Base-by-base conservation (phyloP, 1,140 invertebrate species). In the Drosophila auraria region DNA sequence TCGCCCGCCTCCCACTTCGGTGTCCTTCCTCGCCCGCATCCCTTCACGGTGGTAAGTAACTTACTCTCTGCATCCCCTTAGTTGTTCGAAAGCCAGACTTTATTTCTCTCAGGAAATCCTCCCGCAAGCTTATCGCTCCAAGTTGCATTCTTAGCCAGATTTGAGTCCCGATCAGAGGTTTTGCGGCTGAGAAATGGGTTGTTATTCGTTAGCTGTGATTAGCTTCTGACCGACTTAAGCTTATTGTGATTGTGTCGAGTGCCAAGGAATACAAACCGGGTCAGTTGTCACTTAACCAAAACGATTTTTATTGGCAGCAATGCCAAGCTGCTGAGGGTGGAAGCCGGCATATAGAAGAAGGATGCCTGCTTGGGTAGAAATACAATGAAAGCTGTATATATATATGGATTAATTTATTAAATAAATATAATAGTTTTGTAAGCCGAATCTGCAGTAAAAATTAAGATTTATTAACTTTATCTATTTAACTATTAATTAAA, bases 111-210 rank as follows among this genome's bases (percentile, higher is more conserved):
- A 14, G 17, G 23, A 25, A 33, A 40, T 57, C 54, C 54, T 11
- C n/a, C 36, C 36, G 7, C 14, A 2, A n/a, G 17, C 53, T 54
- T 45, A 25, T 45, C 47, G 23, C 44, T 27, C 15, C 27, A 11
- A 45, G 11, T 58, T 44, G 54, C 47, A 38, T 53, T 72, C 45
- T 23, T 42, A 20, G 51, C 47, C 47, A 49, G 44, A 72, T 72
- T 74, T 72, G 56, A 74, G 61, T 74, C 51, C 44, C n/a, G 51
- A 44, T 74, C 60, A 30, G 12, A 30, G n/a, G 23, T 23, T 40
- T n/a, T 57, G 54, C 8, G 36, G 45, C 20, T 23, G 62, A 2
- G 17, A 27, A n/a, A 44, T 56, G 42, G 42, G 8, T 6, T 54
- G 27, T 45, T 47, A 27, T 56, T 40, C 4, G n/a, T 40, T 33